A percentile compares a stretch with the other conserved stretches of the same genome.
phyloP scores from a whole-genome alignment of 2,888 invertebrate genomes.

The Sesia bembeciformis region DNA sequence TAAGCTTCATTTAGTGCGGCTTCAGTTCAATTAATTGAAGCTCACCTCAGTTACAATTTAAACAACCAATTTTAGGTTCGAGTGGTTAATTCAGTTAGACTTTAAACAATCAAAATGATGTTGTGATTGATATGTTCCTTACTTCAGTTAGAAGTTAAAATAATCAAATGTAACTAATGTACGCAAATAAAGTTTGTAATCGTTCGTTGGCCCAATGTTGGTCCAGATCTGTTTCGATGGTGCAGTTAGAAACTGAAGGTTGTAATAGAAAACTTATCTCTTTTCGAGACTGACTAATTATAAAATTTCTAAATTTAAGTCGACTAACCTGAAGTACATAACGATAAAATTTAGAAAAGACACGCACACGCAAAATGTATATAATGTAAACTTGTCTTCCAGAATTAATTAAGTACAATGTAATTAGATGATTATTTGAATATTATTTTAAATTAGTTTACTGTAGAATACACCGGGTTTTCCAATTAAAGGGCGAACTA shows the following conservation, averaged over 20 bases:
- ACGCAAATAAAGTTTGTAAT: too few relatives aligned
- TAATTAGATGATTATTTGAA: conserved; percentile 6
- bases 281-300: conserved; percentile 67
- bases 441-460: conserved; percentile 6
- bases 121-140: too few relatives aligned
- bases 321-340: conserved; percentile 8
- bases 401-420: conserved; percentile 4
- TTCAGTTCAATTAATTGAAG: too few relatives aligned
- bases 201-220: neutral
- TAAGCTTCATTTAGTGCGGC: too few relatives aligned
- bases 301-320: conserved; percentile 37
- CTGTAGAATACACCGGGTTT: neutral
- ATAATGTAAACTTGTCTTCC: neutral
- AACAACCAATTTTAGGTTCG: too few relatives aligned
- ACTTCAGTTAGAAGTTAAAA: too few relatives aligned
- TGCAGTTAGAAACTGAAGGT: conserved; percentile 28
- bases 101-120: too few relatives aligned
- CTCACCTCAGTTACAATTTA: too few relatives aligned
- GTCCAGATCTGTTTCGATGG: neutral
- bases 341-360: neutral
- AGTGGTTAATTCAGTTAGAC: too few relatives aligned
- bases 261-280: conserved; percentile 40
- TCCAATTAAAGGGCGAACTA: neutral
- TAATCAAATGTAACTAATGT: too few relatives aligned
- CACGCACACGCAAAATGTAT: neutral